Base-by-base conservation (phyloP, 2,888 invertebrate species). In the Aethes cnicana region DNA sequence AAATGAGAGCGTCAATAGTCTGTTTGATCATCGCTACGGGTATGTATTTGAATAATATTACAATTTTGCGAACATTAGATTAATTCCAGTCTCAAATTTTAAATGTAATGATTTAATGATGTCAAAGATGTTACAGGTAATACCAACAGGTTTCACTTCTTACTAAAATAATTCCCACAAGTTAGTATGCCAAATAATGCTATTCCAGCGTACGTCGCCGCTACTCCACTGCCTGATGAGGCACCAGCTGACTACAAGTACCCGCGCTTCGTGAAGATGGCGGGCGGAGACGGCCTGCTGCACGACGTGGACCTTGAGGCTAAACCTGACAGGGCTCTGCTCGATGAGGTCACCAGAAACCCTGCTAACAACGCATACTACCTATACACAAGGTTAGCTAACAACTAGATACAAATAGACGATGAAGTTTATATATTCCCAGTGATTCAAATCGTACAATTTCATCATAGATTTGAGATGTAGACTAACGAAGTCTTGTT, bases 301-400 rank as follows among this genome's bases (percentile, higher is more conserved):
- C 71, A 74, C 12, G 49, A 46, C 2, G 68, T 77, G 6, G 81
- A 79, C 55, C 58, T 79, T 4, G 69, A 77, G 16, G 72, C 59
- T 0, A 58, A 68, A 39, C 72, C 72, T 1, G 68, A 81, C 30
- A 41, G 46, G 30, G 63, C 64, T 2, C 39, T 76, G 3, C 53
- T 81, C 2, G 44, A 60, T 2, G 73, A 74, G 28, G 46, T 78
- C 1, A 32, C 50, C 4, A 74, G 69, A 36, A 74, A 77, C 32
- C 72, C 77, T 1, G 68, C 63, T 0, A 74, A 75, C 53, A 77
- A 74, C 54, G 17, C 20, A 5, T 79, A 77, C 44, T 43, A 69
- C 1, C 53, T 76, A 1, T 74, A 52, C 35, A 66, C 71, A 0
- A 66, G 66, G 72, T 71, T 59, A 49, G 16, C 36, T 36, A 28